These are phyloP conservation scores for Callionymus lyra DNA, from an alignment of 2,113 vertebrate genomes.

Conservation along the genomic window DNA sequence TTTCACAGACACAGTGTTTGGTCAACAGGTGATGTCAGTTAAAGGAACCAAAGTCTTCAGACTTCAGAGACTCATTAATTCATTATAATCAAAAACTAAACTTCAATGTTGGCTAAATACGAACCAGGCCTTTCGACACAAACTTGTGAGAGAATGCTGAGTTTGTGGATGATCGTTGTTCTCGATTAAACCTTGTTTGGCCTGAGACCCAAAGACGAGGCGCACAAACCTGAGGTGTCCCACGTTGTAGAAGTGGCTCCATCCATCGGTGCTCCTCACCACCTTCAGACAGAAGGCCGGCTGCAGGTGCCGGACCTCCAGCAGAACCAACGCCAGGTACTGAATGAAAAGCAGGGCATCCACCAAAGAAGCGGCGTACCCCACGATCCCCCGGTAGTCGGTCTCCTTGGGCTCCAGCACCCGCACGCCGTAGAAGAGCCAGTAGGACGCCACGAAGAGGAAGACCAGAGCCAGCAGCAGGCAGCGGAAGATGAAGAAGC, in stretches of 20 bases:
- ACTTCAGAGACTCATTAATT: too few relatives aligned
- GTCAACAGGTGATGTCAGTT: too few relatives aligned
- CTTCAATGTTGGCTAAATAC: too few relatives aligned
- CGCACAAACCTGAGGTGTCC: constrained; percentile 80
- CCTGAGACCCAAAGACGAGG: too few relatives aligned
- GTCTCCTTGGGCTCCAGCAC: constrained; percentile 75
- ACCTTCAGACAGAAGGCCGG: constrained; percentile 89
- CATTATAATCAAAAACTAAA: too few relatives aligned
- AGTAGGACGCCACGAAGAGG: constrained; percentile 84
- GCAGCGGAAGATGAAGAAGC: constrained; percentile 80
- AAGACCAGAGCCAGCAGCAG: constrained; percentile 86
- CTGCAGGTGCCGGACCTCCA: constrained; percentile 86
- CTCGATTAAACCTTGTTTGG: too few relatives aligned
- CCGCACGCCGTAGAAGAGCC: constrained; percentile 85
- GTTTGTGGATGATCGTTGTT: too few relatives aligned
- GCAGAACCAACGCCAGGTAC: constrained; percentile 83
- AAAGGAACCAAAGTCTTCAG: too few relatives aligned
- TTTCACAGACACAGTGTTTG: too few relatives aligned
- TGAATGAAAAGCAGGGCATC: constrained; percentile 87
- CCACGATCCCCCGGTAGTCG: constrained; percentile 82
- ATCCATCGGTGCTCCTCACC: constrained; percentile 79
- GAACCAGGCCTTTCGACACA: too few relatives aligned
- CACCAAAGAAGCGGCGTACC: constrained; percentile 82
- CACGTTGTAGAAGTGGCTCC: constrained; percentile 85
- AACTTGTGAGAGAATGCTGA: too few relatives aligned